These are phyloP conservation scores for Donacobius atricapilla DNA, from an alignment of 2,113 vertebrate species.

Conservation along the genomic window DNA sequence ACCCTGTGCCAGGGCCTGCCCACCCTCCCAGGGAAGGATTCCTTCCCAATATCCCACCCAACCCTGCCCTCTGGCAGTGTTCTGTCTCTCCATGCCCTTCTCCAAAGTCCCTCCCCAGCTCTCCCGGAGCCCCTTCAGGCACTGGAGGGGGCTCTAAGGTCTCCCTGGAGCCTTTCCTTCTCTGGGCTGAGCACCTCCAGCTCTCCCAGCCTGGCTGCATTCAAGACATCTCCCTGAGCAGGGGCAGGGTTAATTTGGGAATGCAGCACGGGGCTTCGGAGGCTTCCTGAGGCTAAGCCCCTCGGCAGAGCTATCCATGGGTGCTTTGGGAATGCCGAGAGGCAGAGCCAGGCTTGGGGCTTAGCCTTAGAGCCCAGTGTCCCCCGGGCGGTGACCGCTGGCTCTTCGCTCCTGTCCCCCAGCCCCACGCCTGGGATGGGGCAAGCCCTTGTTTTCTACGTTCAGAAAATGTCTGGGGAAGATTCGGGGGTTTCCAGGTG, in stretches of 20 bases:
- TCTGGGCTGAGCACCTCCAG: not conserved
- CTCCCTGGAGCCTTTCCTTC: not conserved
- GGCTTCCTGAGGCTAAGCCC: not conserved
- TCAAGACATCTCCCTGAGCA: accelerated
- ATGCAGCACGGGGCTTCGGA: not conserved
- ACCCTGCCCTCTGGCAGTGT: not conserved
- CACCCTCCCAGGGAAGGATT: not conserved
- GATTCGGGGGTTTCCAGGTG: accelerated
- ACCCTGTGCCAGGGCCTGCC: accelerated
- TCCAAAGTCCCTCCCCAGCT: not conserved
- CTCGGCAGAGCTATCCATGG: not conserved
- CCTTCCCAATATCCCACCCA: not conserved
- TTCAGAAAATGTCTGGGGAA: not conserved
- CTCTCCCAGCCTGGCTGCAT: not conserved
- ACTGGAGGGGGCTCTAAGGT: not conserved
- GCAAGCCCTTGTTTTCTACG: not conserved
- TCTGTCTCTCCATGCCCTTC: not conserved
- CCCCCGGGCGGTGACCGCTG: not conserved
- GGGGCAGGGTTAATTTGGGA: not conserved
- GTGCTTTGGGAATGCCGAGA: not conserved
- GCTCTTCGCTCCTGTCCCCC: not conserved
- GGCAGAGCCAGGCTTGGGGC: not conserved
- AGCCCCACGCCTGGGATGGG: not conserved
- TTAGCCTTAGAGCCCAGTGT: not conserved
- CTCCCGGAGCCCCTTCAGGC: not conserved